Percentiles rank a stretch among this genome's conserved stretches.
These are phyloP conservation scores for Aporophyla lueneburgensis DNA, from an alignment of 2,888 invertebrate genomes.

Conservation along the genomic window DNA sequence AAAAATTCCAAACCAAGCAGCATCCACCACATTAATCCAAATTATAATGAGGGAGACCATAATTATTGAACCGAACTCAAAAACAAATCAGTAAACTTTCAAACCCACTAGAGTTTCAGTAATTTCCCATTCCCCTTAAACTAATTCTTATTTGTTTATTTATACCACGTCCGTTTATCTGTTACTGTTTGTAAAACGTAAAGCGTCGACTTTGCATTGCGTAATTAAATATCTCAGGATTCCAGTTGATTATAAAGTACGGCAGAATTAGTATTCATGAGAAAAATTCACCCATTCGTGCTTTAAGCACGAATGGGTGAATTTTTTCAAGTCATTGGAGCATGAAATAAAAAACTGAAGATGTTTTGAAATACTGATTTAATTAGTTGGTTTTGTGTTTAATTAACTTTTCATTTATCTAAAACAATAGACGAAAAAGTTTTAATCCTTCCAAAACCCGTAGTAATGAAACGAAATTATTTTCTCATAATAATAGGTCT, in stretches of 20 bases:
- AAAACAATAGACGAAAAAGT: too few species aligned
- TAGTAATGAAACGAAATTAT: too few species aligned
- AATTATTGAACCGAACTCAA: conserved; percentile 5
- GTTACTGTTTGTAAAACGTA: too few species aligned
- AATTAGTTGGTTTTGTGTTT: too few species aligned
- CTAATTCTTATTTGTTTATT: conserved; percentile 36
- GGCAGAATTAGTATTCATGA: conserved; percentile 22
- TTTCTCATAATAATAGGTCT: background rate
- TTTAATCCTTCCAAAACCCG: too few species aligned
- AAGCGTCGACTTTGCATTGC: conserved; percentile 9
- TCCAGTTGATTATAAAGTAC: too few species aligned
- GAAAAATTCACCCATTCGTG: too few species aligned
- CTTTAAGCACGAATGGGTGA: background rate
- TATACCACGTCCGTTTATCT: conserved; percentile 35
- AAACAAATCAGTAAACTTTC: conserved; percentile 27
- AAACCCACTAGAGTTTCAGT: background rate
- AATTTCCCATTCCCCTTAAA: background rate
- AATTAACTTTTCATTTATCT: too few species aligned
- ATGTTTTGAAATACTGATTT: background rate
- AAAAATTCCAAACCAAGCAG: background rate
- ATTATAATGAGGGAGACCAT: conserved; percentile 18
- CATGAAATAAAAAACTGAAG: background rate
- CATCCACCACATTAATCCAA: conserved; percentile 4
- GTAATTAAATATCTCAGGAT: conserved; percentile 20
- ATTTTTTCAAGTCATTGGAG: background rate